Conservation (phyloP, 35 echinoderm and acorn worm species). For the Ophioderma brevispina region DNA sequence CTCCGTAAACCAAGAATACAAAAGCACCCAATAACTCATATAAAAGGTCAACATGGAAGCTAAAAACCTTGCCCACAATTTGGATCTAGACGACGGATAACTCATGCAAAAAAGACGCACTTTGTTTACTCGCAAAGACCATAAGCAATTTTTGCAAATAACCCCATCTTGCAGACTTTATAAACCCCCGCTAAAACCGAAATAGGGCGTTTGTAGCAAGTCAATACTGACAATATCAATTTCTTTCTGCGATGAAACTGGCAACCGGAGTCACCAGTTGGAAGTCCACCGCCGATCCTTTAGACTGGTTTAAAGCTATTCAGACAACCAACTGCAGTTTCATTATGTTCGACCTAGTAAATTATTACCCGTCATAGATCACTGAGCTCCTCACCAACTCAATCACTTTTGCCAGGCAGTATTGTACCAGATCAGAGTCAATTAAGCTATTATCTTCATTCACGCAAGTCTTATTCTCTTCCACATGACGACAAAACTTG, state of each 20-base stretch:
- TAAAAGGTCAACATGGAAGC: background rate
- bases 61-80: background rate
- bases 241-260: too few species aligned
- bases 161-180: conserved; percentile 6
- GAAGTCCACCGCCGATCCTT: background rate
- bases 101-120: too few species aligned
- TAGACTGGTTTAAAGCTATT: conserved; percentile 18
- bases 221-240: background rate
- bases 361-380: conserved; percentile 20
- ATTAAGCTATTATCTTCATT: background rate
- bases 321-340: background rate
- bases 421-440: background rate
- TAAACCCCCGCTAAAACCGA: conserved; percentile 18
- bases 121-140: conserved; percentile 7
- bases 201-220: background rate
- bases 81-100: background rate
- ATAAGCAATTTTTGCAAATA: conserved; percentile 23
- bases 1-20: background rate
- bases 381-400: background rate
- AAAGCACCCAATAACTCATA: background rate
- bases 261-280: conserved; percentile 13
- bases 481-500: background rate
- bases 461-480: background rate
- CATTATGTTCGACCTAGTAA: conserved; percentile 11
- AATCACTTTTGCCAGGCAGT: background rate